These are phyloP conservation scores for Carpatolechia fugitivella DNA, from an alignment of 2,888 invertebrate genomes.

Conservation along the genomic window DNA sequence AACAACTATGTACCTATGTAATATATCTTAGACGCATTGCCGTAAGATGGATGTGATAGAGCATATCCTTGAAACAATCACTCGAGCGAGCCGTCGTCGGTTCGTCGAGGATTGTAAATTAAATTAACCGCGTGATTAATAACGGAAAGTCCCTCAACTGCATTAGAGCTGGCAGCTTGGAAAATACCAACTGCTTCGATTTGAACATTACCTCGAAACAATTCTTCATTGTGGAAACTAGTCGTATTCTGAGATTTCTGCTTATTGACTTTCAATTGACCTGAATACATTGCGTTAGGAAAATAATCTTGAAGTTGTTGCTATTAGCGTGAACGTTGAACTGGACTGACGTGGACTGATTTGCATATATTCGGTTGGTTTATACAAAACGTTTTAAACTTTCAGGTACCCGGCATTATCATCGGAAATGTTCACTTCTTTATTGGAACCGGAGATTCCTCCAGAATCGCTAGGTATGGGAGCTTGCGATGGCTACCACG, in stretches of 20 bases:
- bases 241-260: conserved; percentile 4
- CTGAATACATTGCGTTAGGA: conserved; percentile 8
- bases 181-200: conserved; percentile 39
- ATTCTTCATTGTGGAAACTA: conserved; percentile 9
- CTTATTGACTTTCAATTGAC: conserved; percentile 11
- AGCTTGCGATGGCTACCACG: conserved; percentile 76
- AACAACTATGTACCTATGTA: neutral
- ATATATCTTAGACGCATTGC: conserved; percentile 19
- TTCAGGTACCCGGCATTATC: conserved; percentile 84
- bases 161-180: conserved; percentile 40
- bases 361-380: neutral
- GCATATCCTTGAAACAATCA: conserved; percentile 34
- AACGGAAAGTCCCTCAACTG: conserved; percentile 55
- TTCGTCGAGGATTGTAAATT: conserved; percentile 54
- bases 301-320: conserved; percentile 1
- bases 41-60: conserved; percentile 27
- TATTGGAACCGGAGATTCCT: conserved; percentile 83
- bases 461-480: conserved; percentile 80
- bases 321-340: neutral
- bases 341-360: neutral
- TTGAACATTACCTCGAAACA: conserved; percentile 12
- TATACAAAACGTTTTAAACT: conserved; percentile 1
- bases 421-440: conserved; percentile 89
- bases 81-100: conserved; percentile 37
- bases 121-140: conserved; percentile 65